Conservation (phyloP, 2,797 vertebrate genomes). For the Eidolon dupreanum region DNA sequence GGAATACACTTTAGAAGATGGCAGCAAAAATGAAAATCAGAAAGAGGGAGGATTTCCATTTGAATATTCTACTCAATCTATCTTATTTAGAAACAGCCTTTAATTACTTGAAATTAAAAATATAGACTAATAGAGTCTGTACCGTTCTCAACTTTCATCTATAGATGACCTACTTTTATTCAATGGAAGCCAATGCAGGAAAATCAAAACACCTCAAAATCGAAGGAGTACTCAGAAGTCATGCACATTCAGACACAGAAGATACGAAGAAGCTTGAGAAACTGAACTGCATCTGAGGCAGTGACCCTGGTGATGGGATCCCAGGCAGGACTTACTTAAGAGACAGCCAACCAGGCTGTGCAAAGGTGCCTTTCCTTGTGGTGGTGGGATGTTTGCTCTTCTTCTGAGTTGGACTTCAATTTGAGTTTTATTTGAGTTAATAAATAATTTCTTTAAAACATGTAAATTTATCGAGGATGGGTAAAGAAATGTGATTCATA, state of each 20-base stretch:
- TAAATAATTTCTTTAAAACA: constrained; percentile 25
- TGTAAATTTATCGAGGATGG: not conserved
- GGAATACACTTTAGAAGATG: not conserved
- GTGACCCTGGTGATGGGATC: not conserved
- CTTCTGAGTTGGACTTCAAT: constrained; percentile 6
- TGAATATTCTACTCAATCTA: not conserved
- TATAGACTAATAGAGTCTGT: not conserved
- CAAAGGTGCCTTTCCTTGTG: not conserved
- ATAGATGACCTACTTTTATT: not conserved
- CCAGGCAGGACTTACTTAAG: not conserved
- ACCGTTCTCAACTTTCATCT: not conserved
- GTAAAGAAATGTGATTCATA: not conserved
- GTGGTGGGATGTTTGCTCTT: not conserved
- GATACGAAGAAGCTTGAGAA: not conserved
- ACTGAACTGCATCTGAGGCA: not conserved
- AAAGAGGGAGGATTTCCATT: not conserved
- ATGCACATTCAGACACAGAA: not conserved
- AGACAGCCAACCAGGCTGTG: not conserved
- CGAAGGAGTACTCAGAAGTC: not conserved
- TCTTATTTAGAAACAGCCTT: constrained; percentile 9
- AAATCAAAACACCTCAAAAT: constrained; percentile 7
- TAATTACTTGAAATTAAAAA: constrained; percentile 10
- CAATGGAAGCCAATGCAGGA: not conserved
- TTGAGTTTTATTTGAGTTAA: not conserved
- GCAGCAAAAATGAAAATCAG: not conserved